phyloP scores from a whole-genome alignment of 2,113 vertebrate genomes.

The Varanus komodoensis region DNA sequence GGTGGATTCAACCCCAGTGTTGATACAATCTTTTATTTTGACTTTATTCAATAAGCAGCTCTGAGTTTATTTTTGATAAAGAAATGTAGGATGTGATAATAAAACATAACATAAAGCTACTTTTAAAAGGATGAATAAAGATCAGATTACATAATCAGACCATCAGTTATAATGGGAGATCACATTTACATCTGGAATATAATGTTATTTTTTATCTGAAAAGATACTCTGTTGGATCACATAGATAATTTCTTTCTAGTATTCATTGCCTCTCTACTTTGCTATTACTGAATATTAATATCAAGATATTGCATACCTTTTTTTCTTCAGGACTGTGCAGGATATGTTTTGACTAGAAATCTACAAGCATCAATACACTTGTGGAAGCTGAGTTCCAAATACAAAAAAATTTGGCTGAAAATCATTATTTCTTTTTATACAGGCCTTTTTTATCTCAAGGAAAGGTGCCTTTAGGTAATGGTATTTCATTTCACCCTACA shows the following conservation, averaged over 20 bases:
- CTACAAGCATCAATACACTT: conserved; percentile 19
- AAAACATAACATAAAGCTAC: too few species aligned
- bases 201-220: not conserved
- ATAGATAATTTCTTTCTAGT: not conserved
- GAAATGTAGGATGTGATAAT: not conserved
- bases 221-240: not conserved
- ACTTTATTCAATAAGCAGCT: not conserved
- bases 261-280: not conserved
- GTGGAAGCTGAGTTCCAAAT: not conserved
- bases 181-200: not conserved
- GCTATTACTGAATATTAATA: not conserved
- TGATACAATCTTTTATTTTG: not conserved
- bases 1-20: too few species aligned
- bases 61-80: not conserved
- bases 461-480: accelerated
- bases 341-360: conserved; percentile 37
- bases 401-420: not conserved
- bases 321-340: conserved; percentile 6
- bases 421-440: conserved; percentile 24
- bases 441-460: not conserved
- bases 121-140: too few species aligned
- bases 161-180: not conserved
- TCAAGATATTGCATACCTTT: conserved; percentile 19
- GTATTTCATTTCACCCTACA: not conserved
- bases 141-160: not conserved